Conservation (phyloP, 2,797 vertebrate genomes). For the Phataginus tricuspis region DNA sequence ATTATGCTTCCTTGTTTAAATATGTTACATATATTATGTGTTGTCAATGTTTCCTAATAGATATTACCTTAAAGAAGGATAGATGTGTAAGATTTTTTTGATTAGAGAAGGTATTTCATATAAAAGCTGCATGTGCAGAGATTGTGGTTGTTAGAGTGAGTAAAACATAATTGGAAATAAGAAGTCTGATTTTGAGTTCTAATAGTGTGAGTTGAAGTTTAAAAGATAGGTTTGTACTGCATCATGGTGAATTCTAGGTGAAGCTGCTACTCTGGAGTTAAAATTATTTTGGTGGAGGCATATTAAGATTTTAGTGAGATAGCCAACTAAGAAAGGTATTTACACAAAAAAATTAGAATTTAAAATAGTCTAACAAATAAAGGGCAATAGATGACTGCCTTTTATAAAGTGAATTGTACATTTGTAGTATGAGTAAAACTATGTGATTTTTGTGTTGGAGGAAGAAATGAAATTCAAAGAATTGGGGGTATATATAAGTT, state of each 20-base stretch:
- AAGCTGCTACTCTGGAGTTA: background rate
- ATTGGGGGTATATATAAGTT: background rate
- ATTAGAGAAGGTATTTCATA: background rate
- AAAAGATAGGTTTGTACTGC: background rate
- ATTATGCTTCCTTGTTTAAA: background rate
- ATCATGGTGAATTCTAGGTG: background rate
- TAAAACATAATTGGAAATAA: background rate
- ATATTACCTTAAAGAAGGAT: background rate
- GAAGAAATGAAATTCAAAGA: constrained; percentile 26
- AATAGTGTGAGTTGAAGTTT: background rate
- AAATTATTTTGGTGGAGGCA: constrained; percentile 27
- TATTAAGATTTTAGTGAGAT: constrained; percentile 14
- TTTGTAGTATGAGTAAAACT: constrained; percentile 24
- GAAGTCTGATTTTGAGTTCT: background rate
- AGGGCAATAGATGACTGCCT: background rate
- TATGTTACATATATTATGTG: background rate
- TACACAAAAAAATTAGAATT: background rate
- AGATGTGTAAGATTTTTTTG: background rate
- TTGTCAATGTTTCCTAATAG: background rate
- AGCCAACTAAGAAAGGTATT: background rate
- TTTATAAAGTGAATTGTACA: constrained; percentile 41
- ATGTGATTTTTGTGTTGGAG: constrained; percentile 29
- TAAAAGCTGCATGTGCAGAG: background rate
- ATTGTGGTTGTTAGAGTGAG: background rate
- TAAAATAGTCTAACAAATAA: constrained; percentile 4